These are phyloP conservation scores for Sphyrna mokarran DNA, from an alignment of 2,113 vertebrate genomes.

Conservation along the genomic window DNA sequence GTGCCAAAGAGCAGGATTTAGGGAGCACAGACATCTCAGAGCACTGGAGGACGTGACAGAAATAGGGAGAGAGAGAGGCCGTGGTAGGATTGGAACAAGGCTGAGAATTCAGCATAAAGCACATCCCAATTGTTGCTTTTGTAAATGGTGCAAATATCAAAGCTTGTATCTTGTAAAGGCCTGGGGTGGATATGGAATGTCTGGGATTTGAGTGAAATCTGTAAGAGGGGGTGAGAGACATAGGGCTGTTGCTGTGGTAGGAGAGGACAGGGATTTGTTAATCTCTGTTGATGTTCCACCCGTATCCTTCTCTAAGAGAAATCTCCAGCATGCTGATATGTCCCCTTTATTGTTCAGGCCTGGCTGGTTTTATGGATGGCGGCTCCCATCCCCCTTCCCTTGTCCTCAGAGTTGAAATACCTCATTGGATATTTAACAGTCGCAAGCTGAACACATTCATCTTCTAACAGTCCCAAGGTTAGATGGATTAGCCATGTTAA, in stretches of 20 bases:
- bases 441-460: background rate
- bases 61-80: background rate
- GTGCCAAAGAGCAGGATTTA: background rate
- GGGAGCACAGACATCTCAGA: background rate
- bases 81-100: background rate
- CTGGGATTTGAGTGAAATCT: background rate
- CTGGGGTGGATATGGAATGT: background rate
- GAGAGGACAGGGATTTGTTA: background rate
- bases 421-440: background rate
- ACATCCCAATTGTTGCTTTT: background rate
- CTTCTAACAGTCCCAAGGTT: too few relatives aligned
- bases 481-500: too few relatives aligned
- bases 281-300: background rate
- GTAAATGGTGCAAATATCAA: background rate
- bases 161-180: background rate
- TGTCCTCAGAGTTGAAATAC: background rate
- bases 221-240: background rate
- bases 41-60: background rate
- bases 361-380: background rate
- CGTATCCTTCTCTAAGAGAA: background rate
- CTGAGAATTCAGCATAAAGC: background rate
- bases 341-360: background rate
- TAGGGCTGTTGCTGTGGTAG: background rate
- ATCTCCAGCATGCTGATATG: background rate
- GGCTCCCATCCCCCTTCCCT: background rate